These are phyloP conservation scores for Trypoxylus dichotomus DNA, from an alignment of 1,140 invertebrate species.

Conservation along the genomic window DNA sequence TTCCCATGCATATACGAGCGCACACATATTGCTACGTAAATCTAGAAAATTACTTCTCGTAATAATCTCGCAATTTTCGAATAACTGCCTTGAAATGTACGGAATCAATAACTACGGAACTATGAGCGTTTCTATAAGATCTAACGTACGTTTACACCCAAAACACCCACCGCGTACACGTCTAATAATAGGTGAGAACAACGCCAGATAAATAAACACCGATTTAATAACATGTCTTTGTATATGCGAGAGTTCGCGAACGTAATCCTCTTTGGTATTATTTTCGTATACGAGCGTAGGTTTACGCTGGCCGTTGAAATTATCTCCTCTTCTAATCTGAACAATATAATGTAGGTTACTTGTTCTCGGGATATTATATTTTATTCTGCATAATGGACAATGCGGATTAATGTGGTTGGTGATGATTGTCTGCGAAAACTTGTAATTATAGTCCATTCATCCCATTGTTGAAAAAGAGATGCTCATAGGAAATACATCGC, in stretches of 20 bases:
- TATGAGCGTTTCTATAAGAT: neutral
- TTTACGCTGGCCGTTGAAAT: neutral
- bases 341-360: constrained; percentile 14
- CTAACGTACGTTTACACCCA: neutral
- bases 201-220: constrained; percentile 1
- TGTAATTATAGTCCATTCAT: neutral
- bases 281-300: neutral
- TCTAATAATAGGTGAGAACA: constrained; percentile 22
- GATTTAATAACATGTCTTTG: constrained; percentile 20
- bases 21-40: constrained; percentile 1
- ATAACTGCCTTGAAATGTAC: constrained; percentile 2
- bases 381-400: neutral
- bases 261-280: constrained; percentile 4
- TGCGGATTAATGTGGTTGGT: neutral
- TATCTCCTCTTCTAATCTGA: constrained; percentile 4
- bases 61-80: constrained; percentile 24
- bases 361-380: neutral
- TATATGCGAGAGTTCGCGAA: neutral
- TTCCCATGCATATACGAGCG: neutral
- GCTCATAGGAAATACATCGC: neutral
- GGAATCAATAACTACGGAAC: neutral
- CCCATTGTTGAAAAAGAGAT: neutral
- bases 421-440: neutral
- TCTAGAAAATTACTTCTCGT: neutral
- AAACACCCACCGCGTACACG: neutral